Conservation (phyloP, 1,140 invertebrate species). For the Lanistes nyassanus region DNA sequence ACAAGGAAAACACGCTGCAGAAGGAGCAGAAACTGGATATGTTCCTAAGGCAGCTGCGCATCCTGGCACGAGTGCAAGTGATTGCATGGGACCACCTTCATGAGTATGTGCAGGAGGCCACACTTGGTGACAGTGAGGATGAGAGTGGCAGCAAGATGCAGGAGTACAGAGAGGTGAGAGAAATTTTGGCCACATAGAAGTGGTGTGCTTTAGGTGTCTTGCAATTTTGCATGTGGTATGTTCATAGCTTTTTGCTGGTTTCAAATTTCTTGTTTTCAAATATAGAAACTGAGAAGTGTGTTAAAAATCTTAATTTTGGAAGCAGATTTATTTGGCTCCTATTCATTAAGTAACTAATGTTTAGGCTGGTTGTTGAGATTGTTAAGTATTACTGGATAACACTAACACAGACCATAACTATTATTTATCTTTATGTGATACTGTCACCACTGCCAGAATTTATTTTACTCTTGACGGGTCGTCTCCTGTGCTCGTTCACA, state of each 20-base stretch:
- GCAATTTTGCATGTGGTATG: not conserved
- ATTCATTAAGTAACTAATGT: no score
- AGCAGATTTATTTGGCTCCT: no score
- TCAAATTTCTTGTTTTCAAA: not conserved
- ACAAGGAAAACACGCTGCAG: constrained; percentile 66
- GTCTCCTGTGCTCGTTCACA: no score
- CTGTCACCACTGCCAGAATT: no score
- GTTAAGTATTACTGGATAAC: no score
- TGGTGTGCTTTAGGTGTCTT: not conserved
- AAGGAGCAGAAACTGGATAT: constrained; percentile 69
- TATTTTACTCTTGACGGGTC: no score
- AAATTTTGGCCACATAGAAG: no score
- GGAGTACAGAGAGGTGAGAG: constrained; percentile 42
- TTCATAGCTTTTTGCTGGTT: not conserved
- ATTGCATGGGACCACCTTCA: constrained; percentile 71
- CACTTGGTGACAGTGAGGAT: constrained; percentile 9
- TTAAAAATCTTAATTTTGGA: no score
- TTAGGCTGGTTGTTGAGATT: no score
- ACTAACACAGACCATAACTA: no score
- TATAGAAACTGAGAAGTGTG: no score
- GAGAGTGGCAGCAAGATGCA: constrained; percentile 40
- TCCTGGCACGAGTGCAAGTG: constrained; percentile 67
- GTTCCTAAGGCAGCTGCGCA: constrained; percentile 71
- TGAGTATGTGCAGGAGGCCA: constrained; percentile 44
- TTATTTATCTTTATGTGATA: no score